Evolutionary conservation across 2,113 vertebrate genomes (phyloP), one percentile per base, ranked within the genome.

Genomic region (Takifugu flavidus): DNA sequence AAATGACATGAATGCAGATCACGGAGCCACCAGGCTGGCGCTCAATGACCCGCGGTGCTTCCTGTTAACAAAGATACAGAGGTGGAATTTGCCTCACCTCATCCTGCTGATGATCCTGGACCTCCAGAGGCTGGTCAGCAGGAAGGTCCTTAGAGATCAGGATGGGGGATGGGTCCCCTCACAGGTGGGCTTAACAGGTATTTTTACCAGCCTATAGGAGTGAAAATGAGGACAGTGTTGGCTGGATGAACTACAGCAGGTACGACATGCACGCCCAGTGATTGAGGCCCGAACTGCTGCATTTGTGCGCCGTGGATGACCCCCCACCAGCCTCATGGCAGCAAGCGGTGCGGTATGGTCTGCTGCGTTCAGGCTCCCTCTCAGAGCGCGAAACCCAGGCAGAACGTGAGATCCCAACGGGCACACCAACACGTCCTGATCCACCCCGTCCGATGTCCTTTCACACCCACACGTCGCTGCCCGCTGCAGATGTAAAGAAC

Each of bases 101-200:
- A 13, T 71, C 72, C 34, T 79, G 80, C 49, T 62, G 84, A 90
- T 64, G 83, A 91, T 89, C 67, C 89, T 84, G 59, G 94, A 94
- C 74, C 87, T 94, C 82, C 91, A 95, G 57, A 94, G 65, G 1
- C 93, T 86, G 65, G 92, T 92, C 15, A 95, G 82, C 50, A 93
- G 67, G 69, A 96, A 95, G 0, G 90, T 1, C 91, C 89, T 0
- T 92, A 92, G 0, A 93, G 2, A 96, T 81, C 63, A 95, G 78
- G 76, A 94, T 85, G 26, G 94, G 93, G 1, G 80, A 64, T 92
- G 92, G 27, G 88, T 93, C 93, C 92, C 93, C 49, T 93, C 87
- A 20, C 93, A 89, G 44, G 71, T 82, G 49, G 71, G 67, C 65
- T 68, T 54, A 4, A 62, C 67, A 85, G 83, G 0, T 91, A 89